Conservation (phyloP, 2,888 invertebrate species). For the Caenorhabditis becei region DNA sequence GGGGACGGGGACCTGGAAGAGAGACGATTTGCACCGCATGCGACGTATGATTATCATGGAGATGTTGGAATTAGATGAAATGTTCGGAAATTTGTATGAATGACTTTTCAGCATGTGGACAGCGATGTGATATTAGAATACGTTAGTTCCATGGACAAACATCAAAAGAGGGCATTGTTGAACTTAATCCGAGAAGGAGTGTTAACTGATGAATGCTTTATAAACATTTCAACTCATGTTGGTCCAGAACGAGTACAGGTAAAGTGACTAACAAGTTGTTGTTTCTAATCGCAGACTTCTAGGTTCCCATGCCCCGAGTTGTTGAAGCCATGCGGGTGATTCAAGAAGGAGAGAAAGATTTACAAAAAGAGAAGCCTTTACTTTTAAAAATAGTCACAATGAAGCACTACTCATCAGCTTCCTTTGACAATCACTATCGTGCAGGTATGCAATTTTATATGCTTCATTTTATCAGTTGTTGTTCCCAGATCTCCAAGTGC, state of each 20-base stretch:
- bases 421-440: conserved; percentile 69
- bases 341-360: conserved; percentile 57
- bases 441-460: conserved; percentile 54
- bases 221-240: conserved; percentile 70
- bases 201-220: conserved; percentile 74
- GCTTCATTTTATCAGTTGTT: no score
- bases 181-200: conserved; percentile 72
- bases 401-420: conserved; percentile 74
- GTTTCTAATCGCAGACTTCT: neutral
- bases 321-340: conserved; percentile 67
- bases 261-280: neutral
- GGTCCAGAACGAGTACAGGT: conserved; percentile 76
- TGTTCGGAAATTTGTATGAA: neutral
- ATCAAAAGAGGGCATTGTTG: conserved; percentile 70
- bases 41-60: conserved; percentile 60
- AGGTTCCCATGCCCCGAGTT: conserved; percentile 74
- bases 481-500: conserved; percentile 70
- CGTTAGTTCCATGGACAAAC: conserved; percentile 69
- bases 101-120: conserved; percentile 50
- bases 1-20: conserved; percentile 56
- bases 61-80: conserved; percentile 24
- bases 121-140: conserved; percentile 69
- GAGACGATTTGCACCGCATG: conserved; percentile 52
- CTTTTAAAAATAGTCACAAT: conserved; percentile 64
- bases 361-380: conserved; percentile 57